Evolutionary conservation across 2,888 invertebrate genomes (phyloP), one percentile per base, ranked within the genome.

Genomic region (Ennomos erosarius): DNA sequence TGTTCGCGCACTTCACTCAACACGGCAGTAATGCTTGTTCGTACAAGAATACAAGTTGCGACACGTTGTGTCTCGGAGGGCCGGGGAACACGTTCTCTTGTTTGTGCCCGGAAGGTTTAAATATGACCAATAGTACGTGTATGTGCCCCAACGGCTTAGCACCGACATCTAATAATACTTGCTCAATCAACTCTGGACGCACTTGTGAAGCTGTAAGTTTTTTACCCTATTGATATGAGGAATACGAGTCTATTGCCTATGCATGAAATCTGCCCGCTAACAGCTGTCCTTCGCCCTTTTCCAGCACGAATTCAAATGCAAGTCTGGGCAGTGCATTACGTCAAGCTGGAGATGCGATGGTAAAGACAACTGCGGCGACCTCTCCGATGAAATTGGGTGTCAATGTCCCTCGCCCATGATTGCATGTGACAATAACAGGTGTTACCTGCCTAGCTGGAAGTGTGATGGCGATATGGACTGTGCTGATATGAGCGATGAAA

Each of bases 391-490:
- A 79, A 81, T 81, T 9, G 93, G 94, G 57, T 96, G 96, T 44
- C 59, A 77, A 36, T 96, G 96, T 68, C 87, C 91, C 33, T 82
- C 93, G 10, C 94, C 95, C 13, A 95, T 96, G 88, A 95, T 97
- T 59, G 89, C 93, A 63, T 97, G 97, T 74, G 90, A 88, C 47
- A 93, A 93, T 70, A 93, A 93, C 38, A 93, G 92, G 1, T 97
- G 97, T 76, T 95, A 96, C 73, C 94, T 96, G 62, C 92, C 93
- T 53, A 94, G 95, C 43, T 96, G 96, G 94, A 93, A 94, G 34
- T 98, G 98, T 87, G 97, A 98, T 79, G 95, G 95, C 3, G 95
- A 95, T 62, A 84, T 93, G 45, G 98, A 98, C 84, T 98, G 98
- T 76, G 82, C 88, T 0, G 96, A 96, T 74, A 94, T 93, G 73